Evolutionary conservation across 1,140 invertebrate genomes (phyloP).

Genomic region (Lepidurus packardi): DNA sequence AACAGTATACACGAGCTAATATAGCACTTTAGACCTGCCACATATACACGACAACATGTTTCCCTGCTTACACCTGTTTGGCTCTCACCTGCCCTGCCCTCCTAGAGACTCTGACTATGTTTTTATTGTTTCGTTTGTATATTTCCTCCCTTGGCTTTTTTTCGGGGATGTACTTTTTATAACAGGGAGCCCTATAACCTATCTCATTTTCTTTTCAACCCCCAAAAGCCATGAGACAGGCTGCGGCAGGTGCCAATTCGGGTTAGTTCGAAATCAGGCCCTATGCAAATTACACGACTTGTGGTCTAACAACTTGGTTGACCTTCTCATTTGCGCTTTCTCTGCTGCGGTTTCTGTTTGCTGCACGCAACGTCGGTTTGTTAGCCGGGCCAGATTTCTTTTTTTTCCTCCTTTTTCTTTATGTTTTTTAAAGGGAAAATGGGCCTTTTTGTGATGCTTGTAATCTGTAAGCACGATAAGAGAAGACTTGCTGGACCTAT

Average conservation of each 20-base stretch:
- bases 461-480: neutral
- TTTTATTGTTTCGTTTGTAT: too few relatives aligned
- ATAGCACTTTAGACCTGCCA: too few relatives aligned
- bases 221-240: neutral
- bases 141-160: too few relatives aligned
- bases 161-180: too few relatives aligned
- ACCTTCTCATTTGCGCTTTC: constrained; percentile 15
- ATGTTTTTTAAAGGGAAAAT: neutral
- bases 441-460: neutral
- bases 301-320: neutral
- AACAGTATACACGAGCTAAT: too few relatives aligned
- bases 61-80: too few relatives aligned
- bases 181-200: neutral
- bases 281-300: neutral
- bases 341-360: neutral
- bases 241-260: constrained; percentile 12
- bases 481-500: neutral
- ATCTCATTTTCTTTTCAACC: neutral
- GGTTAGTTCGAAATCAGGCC: neutral
- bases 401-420: neutral
- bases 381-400: too few relatives aligned
- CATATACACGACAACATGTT: too few relatives aligned
- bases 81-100: too few relatives aligned
- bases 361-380: neutral
- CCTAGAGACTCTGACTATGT: too few relatives aligned